phyloP scores from a whole-genome alignment of 2,888 invertebrate species.

The Zygaena filipendulae region DNA sequence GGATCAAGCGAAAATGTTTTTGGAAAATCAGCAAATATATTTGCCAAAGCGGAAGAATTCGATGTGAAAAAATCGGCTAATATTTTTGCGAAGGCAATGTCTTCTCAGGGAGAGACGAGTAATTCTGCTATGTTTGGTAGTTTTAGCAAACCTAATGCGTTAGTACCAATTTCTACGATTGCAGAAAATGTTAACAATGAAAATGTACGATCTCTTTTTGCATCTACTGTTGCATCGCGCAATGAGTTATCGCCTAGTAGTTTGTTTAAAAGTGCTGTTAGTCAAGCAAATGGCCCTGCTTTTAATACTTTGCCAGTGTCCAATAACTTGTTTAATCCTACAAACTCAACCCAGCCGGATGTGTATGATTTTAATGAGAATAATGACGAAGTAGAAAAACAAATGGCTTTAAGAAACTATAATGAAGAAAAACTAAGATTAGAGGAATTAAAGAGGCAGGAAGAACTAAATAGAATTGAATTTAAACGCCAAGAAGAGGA shows the following conservation, averaged over 20 bases:
- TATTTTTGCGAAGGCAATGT: conserved; percentile 43
- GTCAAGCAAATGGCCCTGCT: conserved; percentile 25
- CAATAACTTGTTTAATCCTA: conserved; percentile 41
- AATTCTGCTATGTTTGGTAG: no score
- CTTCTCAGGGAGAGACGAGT: no score
- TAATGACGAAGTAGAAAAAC: conserved; percentile 18
- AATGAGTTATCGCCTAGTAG: conserved; percentile 34
- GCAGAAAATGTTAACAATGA: no score
- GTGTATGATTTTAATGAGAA: conserved; percentile 15
- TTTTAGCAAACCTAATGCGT: no score
- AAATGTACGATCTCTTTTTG: no score
- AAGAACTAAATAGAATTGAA: conserved; percentile 20
- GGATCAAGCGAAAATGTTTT: conserved; percentile 19
- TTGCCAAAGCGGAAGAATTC: conserved; percentile 25
- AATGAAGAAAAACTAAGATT: no score
- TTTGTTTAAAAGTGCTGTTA: conserved; percentile 43
- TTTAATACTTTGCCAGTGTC: conserved; percentile 37
- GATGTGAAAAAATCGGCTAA: conserved; percentile 24
- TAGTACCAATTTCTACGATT: no score
- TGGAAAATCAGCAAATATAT: conserved; percentile 26
- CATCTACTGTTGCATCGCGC: neutral
- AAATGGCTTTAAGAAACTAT: no score
- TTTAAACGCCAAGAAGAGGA: conserved; percentile 19
- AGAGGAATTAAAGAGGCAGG: conserved; percentile 20
- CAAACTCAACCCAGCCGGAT: conserved; percentile 18